Base-by-base conservation (phyloP, 2,888 invertebrate genomes). In the Amphimallon solstitiale region DNA sequence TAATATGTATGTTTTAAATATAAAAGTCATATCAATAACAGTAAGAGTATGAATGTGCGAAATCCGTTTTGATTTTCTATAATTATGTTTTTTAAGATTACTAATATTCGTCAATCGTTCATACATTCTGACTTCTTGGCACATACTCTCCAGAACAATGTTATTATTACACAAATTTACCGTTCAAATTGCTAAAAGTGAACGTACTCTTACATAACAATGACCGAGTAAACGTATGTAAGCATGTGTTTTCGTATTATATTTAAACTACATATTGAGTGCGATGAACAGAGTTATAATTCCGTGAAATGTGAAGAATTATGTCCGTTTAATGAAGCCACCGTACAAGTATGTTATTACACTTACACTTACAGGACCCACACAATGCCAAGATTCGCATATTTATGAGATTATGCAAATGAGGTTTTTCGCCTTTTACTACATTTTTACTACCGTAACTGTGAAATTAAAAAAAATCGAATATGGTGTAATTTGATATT, bases 121-220 rank as follows among this genome's bases (percentile, higher is more conserved):
- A 3, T 51, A 51, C 9, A 14, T 51, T 12, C 7, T 51, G 17
- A 34, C 3, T 35, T 29, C 5, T 9, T 29, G 1, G 29, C 29
- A 29, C 29, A 29, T 29, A n/a, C n/a, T n/a, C n/a, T 29, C 29
- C 9, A 29, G 7, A 29, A 29, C 15, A 14, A 10, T 15, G 35
- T 10, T 35, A 51, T 51, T 35, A 51, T 51, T 17, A 14, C 34
- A 51, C 15, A 37, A 46, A 17, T 51, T 35, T 51, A 51, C 35
- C 51, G 35, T 51, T 35, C 19, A 51, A 51, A 51, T 9, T 35
- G 35, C 17, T 51, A 51, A 35, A 51, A 51, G 51, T 51, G 51
- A 51, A 51, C 10, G 51, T 51, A 35, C 51, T 35, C n/a, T 51
- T 51, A 51, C 15, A 51, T 37, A 51, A n/a, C n/a, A n/a, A 51